These are phyloP conservation scores for Cordilura impudica DNA, from an alignment of 2,888 invertebrate genomes.

Conservation along the genomic window DNA sequence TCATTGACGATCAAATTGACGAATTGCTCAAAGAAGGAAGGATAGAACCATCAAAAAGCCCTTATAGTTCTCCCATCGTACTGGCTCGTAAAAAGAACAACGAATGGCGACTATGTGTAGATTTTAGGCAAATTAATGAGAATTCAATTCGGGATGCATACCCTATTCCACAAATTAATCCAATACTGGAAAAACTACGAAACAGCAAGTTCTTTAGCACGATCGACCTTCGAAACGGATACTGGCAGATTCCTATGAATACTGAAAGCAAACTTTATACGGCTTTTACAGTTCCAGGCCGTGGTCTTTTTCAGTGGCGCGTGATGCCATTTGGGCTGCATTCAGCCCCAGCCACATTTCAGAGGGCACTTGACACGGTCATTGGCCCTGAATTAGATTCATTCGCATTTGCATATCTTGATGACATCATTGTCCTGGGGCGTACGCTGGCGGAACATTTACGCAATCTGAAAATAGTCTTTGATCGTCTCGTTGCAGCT, in stretches of 20 bases:
- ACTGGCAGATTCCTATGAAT: neutral
- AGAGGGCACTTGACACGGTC: constrained; percentile 24
- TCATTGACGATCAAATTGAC: too few relatives aligned
- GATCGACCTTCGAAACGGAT: neutral
- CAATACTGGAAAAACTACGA: too few relatives aligned
- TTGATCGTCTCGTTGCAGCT: constrained; percentile 10
- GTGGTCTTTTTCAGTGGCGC: neutral
- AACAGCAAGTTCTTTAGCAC: too few relatives aligned
- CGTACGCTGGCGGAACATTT: constrained; percentile 26
- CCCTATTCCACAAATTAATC: too few relatives aligned
- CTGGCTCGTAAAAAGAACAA: too few relatives aligned
- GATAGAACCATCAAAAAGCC: too few relatives aligned
- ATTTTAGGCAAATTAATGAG: too few relatives aligned
- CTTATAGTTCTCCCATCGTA: too few relatives aligned
- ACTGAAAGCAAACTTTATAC: neutral
- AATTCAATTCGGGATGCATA: too few relatives aligned
- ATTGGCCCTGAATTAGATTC: constrained; percentile 37
- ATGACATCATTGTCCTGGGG: constrained; percentile 26
- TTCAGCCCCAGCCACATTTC: constrained; percentile 39
- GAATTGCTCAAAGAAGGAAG: too few relatives aligned
- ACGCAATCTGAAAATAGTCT: constrained; percentile 12
- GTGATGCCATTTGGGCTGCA: constrained; percentile 24
- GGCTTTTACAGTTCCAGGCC: constrained; percentile 15
- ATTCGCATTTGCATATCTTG: constrained; percentile 26
- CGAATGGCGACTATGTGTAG: too few relatives aligned